phyloP scores from a whole-genome alignment of 2,888 invertebrate species.

The Eupithecia centaureata region DNA sequence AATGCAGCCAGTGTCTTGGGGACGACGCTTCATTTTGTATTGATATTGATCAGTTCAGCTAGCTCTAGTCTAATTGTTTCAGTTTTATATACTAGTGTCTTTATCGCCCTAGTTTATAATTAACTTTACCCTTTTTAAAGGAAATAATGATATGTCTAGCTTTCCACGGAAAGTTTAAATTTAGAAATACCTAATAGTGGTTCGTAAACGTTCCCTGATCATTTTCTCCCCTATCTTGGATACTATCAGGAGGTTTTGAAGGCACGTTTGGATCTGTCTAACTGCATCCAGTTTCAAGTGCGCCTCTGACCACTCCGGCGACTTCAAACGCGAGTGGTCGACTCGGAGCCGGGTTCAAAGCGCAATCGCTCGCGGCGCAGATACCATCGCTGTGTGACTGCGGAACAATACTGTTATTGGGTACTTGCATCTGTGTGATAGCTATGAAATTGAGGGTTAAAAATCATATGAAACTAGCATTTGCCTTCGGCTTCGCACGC shows the following conservation, averaged over 20 bases:
- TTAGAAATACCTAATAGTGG: no score
- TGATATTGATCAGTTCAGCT: no score
- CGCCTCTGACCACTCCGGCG: conserved; percentile 60
- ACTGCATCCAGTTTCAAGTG: conserved; percentile 47
- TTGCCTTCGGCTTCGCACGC: no score
- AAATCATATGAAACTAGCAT: background rate
- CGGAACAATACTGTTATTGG: conserved; percentile 3
- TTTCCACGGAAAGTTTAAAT: no score
- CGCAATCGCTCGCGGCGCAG: conserved; percentile 52
- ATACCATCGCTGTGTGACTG: conserved; percentile 18
- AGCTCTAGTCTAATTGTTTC: no score
- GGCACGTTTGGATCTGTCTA: conserved; percentile 48
- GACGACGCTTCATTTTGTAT: no score
- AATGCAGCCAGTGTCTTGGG: no score
- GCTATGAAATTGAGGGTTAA: background rate
- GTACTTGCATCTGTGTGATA: background rate
- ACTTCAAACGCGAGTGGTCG: conserved; percentile 59
- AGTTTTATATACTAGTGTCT: no score
- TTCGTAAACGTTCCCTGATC: background rate
- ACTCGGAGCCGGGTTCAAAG: conserved; percentile 56
- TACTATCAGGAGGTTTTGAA: background rate
- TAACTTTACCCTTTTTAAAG: no score
- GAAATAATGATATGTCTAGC: no score
- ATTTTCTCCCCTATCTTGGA: background rate
- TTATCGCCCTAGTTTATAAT: no score